A percentile compares a stretch with the other conserved stretches of the same genome.
phyloP scores from a whole-genome alignment of 2,113 vertebrate genomes.

The Cricetomys ansorgei region DNA sequence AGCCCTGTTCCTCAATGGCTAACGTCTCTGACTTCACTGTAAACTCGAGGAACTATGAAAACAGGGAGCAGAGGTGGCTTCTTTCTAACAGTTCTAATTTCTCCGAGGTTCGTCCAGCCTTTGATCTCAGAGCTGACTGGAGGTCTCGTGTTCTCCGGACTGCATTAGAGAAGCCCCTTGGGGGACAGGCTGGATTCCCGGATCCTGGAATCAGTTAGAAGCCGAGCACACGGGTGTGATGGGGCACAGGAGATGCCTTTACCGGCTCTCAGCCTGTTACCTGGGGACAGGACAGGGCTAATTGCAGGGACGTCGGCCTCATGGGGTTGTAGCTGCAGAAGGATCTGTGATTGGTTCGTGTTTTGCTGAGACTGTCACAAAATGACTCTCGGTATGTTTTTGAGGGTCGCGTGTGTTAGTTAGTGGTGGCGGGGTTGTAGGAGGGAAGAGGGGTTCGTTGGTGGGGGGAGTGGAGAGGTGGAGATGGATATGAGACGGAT shows the following conservation, averaged over 20 bases:
- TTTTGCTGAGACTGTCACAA: not conserved
- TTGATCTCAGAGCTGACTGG: conserved; percentile 88
- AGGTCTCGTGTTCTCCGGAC: conserved; percentile 89
- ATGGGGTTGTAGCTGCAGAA: not conserved
- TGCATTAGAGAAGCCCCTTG: conserved; percentile 89
- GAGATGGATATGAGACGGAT: too few species aligned
- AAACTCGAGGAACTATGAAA: conserved; percentile 85
- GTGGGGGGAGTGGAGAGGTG: too few species aligned
- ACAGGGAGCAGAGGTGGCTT: conserved; percentile 86
- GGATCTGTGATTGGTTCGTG: too few species aligned
- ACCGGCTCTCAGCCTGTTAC: not conserved
- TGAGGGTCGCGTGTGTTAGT: too few species aligned
- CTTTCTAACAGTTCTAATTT: conserved; percentile 89
- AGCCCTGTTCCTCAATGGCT: not conserved
- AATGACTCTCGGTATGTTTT: not conserved
- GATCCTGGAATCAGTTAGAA: conserved; percentile 96
- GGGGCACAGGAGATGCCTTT: conserved; percentile 86
- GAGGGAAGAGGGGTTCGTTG: not conserved
- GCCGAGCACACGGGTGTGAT: conserved; percentile 88
- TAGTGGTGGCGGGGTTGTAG: not conserved
- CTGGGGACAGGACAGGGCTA: not conserved
- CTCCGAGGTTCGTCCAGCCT: conserved; percentile 87
- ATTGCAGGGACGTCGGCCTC: not conserved
- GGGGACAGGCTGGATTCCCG: conserved; percentile 91
- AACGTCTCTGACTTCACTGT: not conserved